Evolutionary conservation across 1,140 invertebrate genomes (phyloP).

Genomic region (Rhizoglyphus robini): DNA sequence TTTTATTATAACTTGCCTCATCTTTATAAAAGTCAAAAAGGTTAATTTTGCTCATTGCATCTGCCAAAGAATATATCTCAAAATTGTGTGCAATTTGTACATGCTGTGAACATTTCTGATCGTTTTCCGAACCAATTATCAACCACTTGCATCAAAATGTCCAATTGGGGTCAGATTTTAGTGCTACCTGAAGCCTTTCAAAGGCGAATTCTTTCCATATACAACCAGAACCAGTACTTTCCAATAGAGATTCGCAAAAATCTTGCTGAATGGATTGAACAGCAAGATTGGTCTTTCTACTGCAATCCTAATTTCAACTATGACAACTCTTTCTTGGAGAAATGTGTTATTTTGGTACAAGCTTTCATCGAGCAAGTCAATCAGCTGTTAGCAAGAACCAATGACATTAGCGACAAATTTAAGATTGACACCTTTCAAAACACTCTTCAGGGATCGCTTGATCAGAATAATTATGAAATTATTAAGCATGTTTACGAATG

Average conservation of each 20-base stretch:
- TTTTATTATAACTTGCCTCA: no score
- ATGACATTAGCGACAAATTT: not conserved
- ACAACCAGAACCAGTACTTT: conserved; percentile 55
- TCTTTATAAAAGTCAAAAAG: no score
- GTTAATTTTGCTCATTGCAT: no score
- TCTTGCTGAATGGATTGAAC: conserved; percentile 72
- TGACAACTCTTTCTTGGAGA: not conserved
- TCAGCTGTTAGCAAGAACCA: not conserved
- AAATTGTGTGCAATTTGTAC: no score
- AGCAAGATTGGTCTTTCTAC: conserved; percentile 49
- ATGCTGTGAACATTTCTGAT: no score
- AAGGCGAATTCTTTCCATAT: conserved; percentile 57
- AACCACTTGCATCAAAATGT: conserved; percentile 46
- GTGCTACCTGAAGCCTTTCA: conserved; percentile 56
- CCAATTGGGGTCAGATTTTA: conserved; percentile 70
- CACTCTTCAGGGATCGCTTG: not conserved
- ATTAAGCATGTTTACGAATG: conserved; percentile 1
- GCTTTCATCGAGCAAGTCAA: not conserved
- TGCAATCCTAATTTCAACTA: not conserved
- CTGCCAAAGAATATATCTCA: no score
- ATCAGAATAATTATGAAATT: not conserved
- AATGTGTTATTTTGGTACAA: not conserved
- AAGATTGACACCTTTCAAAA: not conserved
- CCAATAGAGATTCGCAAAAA: conserved; percentile 79
- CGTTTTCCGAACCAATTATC: no score